Evolutionary conservation across 2,797 vertebrate species (phyloP).

Genomic region (Sebastes elongatus): DNA sequence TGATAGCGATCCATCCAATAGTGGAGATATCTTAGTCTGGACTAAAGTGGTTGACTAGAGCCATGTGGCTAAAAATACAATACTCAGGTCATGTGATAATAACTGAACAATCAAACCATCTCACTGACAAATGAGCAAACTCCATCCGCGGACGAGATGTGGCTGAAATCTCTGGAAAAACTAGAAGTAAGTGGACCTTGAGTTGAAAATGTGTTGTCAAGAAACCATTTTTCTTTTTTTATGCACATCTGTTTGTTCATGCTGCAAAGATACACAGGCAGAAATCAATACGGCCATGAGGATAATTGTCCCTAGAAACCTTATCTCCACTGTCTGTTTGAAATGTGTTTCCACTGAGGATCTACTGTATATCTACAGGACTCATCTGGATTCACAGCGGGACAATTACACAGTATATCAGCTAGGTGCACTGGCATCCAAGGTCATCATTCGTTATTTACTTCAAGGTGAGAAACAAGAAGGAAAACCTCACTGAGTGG

Average conservation of each 20-base stretch:
- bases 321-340: background rate
- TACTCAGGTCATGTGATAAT: background rate
- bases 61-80: background rate
- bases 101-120: background rate
- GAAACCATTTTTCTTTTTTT: background rate
- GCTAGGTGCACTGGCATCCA: background rate
- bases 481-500: slow-evolving; percentile 11
- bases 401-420: background rate
- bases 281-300: background rate
- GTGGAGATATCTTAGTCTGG: background rate
- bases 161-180: background rate
- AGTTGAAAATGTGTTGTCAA: background rate
- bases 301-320: background rate
- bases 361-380: background rate
- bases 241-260: background rate
- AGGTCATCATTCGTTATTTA: slow-evolving; percentile 25
- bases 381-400: slow-evolving; percentile 30
- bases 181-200: background rate
- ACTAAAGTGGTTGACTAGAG: background rate
- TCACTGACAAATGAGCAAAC: background rate
- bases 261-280: background rate
- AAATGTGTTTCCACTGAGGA: background rate
- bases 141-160: background rate
- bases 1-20: background rate
- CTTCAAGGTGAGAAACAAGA: slow-evolving; percentile 38